Percentiles rank a stretch among this genome's conserved stretches.
phyloP scores from a whole-genome alignment of 2,113 vertebrate species.

The Dipodomys ordii region DNA sequence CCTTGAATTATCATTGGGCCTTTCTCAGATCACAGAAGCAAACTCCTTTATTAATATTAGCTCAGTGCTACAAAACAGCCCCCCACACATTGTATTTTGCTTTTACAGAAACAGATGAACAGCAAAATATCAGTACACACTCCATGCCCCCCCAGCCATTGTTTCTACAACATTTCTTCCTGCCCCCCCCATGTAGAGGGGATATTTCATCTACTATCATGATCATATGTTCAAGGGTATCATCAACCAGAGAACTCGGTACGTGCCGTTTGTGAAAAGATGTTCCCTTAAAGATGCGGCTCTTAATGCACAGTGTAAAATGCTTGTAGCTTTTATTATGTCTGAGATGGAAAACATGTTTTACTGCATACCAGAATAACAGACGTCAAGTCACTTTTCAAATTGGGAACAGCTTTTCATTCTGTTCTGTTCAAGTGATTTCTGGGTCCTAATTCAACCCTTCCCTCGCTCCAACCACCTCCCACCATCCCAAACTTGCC shows the following conservation, averaged over 20 bases:
- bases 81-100: neutral
- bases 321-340: constrained; percentile 83
- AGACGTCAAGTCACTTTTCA: constrained; percentile 82
- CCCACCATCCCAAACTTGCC: constrained; percentile 34
- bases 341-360: constrained; percentile 82
- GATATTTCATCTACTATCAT: constrained; percentile 34
- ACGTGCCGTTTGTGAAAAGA: constrained; percentile 61
- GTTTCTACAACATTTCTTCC: constrained; percentile 25
- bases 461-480: constrained; percentile 39
- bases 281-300: constrained; percentile 72
- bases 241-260: neutral
- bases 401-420: constrained; percentile 84
- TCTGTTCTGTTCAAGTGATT: constrained; percentile 70
- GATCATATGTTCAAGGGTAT: constrained; percentile 61
- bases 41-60: neutral
- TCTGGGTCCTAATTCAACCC: constrained; percentile 74
- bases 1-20: neutral
- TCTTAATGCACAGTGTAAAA: constrained; percentile 78
- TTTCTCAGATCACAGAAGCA: neutral
- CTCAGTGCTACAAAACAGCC: neutral
- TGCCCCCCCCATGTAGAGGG: neutral
- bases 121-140: neutral
- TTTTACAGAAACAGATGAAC: constrained; percentile 25
- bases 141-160: neutral
- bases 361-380: constrained; percentile 80